Evolutionary conservation across 2,113 vertebrate species (phyloP), one percentile per base, ranked within the genome.

Genomic region (Ictalurus punctatus): DNA sequence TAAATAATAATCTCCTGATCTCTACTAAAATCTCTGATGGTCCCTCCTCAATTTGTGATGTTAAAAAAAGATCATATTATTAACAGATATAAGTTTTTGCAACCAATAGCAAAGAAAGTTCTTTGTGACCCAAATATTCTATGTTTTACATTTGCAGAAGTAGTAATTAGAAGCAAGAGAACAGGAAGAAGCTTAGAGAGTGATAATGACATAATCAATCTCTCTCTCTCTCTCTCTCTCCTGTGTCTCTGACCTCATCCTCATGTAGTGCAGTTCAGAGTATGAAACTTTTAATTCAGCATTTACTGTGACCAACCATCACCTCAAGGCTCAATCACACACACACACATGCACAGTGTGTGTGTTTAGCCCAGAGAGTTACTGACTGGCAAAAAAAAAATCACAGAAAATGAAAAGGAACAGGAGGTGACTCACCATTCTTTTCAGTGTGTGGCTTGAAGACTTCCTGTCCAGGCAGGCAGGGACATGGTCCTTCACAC

Each of bases 401-500:
- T 19, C 71, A 67, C 71, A 52, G 23, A n/a, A 21, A 74, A 69
- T 30, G n/a, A 58, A 58, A 58, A 17, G 52, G 73, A 76, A 80
- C 34, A 84, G 40, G 16, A 37, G 63, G 25, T 74, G 10, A 96
- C 97, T 97, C 92, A 98, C 98, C 96, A 4, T 94, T 92, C 93
- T 96, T 98, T 76, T 97, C 97, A 0, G 10, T 44, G 93, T 92
- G 95, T 86, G 94, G 94, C 87, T 95, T 97, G 83, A 92, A 92
- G 37, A 93, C 93, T 86, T 97, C 96, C 27, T 95, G 96, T 88
- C 96, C 96, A 0, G 96, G 96, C 82, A 97, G 95, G 90, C 98
- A 99, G 0, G 98, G 98, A 86, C 98, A 99, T 25, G 97, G 95
- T 14, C 97, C 97, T 16, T 98, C 97, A 52, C 98, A 99, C 88